Evolutionary conservation across 2,888 invertebrate genomes (phyloP).

Genomic region (Calliphora vomitoria): DNA sequence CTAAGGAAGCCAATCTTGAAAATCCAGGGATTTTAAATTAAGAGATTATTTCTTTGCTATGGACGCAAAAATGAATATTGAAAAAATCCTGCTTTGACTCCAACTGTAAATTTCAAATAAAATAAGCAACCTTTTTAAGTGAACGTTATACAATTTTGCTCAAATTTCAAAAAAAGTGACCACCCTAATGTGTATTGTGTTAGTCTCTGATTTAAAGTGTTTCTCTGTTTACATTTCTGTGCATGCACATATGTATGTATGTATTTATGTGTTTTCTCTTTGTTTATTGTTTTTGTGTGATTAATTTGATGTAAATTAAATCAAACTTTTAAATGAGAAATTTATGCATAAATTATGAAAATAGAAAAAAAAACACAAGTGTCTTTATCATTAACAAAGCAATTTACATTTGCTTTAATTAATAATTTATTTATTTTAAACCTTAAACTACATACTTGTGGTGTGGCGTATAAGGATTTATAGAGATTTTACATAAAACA

Average conservation of each 20-base stretch:
- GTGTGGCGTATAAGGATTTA: background rate
- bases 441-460: background rate
- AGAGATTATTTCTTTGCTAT: too few relatives aligned
- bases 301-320: slow-evolving; percentile 55
- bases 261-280: slow-evolving; percentile 14
- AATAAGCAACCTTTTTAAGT: too few relatives aligned
- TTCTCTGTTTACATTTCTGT: background rate
- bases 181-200: too few relatives aligned
- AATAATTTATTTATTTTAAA: slow-evolving; percentile 7
- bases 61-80: too few relatives aligned
- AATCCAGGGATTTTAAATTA: too few relatives aligned
- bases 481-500: background rate
- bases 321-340: slow-evolving; percentile 34
- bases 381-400: slow-evolving; percentile 40
- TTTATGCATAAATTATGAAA: slow-evolving; percentile 62
- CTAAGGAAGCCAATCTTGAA: too few relatives aligned
- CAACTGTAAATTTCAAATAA: too few relatives aligned
- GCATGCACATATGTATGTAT: background rate
- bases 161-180: too few relatives aligned
- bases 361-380: background rate
- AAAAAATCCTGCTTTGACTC: too few relatives aligned
- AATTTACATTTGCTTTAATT: slow-evolving; percentile 34
- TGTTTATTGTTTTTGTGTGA: slow-evolving; percentile 4
- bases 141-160: too few relatives aligned
- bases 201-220: background rate